phyloP scores from a whole-genome alignment of 1,140 invertebrate species.

The Homarus americanus region DNA sequence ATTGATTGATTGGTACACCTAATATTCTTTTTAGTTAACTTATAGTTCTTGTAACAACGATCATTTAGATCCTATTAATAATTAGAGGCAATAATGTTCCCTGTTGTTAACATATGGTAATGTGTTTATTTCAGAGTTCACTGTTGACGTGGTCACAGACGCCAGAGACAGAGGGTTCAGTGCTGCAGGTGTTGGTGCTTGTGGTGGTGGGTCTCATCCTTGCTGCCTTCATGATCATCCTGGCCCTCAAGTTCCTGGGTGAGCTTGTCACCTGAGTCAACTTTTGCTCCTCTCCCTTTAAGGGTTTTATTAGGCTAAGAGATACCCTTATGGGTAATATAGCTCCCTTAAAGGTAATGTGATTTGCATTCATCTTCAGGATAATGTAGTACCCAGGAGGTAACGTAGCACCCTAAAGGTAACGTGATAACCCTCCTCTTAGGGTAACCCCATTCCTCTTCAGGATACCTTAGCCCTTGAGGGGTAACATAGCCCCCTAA shows the following conservation, averaged over 20 bases:
- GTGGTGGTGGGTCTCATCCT: conserved; percentile 61
- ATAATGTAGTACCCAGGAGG: no score
- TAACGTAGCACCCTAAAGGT: no score
- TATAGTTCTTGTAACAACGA: background rate
- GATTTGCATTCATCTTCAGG: no score
- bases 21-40: background rate
- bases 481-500: no score
- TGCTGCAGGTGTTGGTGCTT: conserved; percentile 58
- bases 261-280: conserved; percentile 65
- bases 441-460: no score
- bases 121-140: conserved; percentile 52
- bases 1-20: background rate
- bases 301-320: no score
- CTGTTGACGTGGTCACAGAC: conserved; percentile 68
- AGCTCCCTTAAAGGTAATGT: no score
- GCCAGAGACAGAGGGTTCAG: conserved; percentile 49
- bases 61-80: background rate
- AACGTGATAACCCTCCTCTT: no score
- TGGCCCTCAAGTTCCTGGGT: conserved; percentile 54
- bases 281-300: no score
- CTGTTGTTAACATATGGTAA: background rate
- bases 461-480: no score
- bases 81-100: background rate
- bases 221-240: conserved; percentile 59
- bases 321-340: no score